Conservation (phyloP, 1,140 invertebrate species). For the Brachionus rotundiformis region DNA sequence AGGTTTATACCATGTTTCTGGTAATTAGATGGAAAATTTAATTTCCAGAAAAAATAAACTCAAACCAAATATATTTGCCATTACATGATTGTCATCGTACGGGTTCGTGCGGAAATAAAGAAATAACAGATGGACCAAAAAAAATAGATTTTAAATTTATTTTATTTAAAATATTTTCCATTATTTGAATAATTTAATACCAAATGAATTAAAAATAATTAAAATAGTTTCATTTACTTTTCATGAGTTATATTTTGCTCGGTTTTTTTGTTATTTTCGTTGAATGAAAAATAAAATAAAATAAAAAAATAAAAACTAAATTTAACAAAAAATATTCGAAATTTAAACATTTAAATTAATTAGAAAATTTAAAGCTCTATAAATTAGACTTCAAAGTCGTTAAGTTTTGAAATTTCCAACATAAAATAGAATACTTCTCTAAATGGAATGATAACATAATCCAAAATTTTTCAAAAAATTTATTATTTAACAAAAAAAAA, state of each 20-base stretch:
- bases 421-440: background rate
- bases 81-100: slow-evolving; percentile 17
- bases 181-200: slow-evolving; percentile 12
- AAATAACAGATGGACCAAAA: background rate
- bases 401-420: background rate
- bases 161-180: slow-evolving; percentile 14
- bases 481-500: slow-evolving; percentile 16
- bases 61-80: background rate
- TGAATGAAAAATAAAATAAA: slow-evolving; percentile 1
- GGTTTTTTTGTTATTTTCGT: background rate
- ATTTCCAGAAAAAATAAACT: background rate
- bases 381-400: background rate
- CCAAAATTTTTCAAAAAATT: background rate
- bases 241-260: background rate
- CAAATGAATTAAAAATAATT: slow-evolving; percentile 4
- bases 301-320: background rate
- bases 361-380: slow-evolving; percentile 20
- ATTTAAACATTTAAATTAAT: slow-evolving; percentile 45
- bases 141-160: slow-evolving; percentile 12
- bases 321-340: background rate
- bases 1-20: slow-evolving; percentile 10
- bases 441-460: slow-evolving; percentile 14
- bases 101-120: slow-evolving; percentile 35
- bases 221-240: background rate
- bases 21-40: slow-evolving; percentile 32